Evolutionary conservation across 2,113 vertebrate genomes (phyloP).

Genomic region (Oreochromis spilurus): DNA sequence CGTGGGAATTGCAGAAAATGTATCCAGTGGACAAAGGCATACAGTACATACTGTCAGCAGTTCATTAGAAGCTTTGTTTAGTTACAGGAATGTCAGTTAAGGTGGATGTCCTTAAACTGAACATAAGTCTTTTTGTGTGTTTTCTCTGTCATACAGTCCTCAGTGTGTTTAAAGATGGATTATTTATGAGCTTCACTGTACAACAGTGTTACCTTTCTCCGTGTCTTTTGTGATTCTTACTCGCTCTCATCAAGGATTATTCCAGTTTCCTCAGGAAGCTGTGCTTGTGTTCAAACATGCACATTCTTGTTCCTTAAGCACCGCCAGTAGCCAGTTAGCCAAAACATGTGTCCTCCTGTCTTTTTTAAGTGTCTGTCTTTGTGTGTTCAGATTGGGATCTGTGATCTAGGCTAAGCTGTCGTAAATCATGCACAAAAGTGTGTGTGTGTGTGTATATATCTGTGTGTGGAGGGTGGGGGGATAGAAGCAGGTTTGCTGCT

Average conservation of each 20-base stretch:
- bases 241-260: slow-evolving; percentile 53
- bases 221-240: slow-evolving; percentile 51
- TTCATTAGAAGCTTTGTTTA: neutral
- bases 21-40: neutral
- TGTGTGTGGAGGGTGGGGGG: neutral
- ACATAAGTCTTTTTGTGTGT: neutral
- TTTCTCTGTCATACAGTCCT: neutral
- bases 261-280: slow-evolving; percentile 34
- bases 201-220: slow-evolving; percentile 14
- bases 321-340: slow-evolving; percentile 40
- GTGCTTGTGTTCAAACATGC: slow-evolving; percentile 36
- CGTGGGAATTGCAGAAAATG: neutral
- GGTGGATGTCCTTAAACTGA: neutral
- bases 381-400: slow-evolving; percentile 52
- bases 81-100: neutral
- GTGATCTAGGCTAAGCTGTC: slow-evolving; percentile 29
- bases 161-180: slow-evolving; percentile 17
- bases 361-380: slow-evolving; percentile 49
- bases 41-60: neutral
- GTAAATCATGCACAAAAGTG: slow-evolving; percentile 41
- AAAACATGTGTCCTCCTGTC: slow-evolving; percentile 64
- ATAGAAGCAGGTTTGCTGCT: slow-evolving; percentile 2
- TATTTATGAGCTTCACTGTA: slow-evolving; percentile 22
- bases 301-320: slow-evolving; percentile 42
- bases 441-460: neutral